These are phyloP conservation scores for Phoxinus phoxinus DNA, from an alignment of 2,113 vertebrate species.

Conservation along the genomic window DNA sequence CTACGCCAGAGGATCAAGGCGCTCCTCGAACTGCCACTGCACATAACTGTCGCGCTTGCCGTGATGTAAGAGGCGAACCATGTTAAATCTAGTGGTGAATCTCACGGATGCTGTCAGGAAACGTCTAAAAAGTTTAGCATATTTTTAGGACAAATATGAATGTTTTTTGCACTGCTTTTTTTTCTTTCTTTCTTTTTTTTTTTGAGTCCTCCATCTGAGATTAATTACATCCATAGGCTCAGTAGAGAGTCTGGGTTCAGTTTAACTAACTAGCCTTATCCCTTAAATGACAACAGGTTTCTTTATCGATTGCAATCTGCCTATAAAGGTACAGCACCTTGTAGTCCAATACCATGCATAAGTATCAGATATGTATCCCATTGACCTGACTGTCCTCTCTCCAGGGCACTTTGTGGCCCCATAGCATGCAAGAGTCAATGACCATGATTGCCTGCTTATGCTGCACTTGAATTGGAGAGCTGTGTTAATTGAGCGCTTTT, in stretches of 20 bases:
- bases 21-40: conserved; percentile 3
- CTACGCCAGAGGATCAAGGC: conserved; percentile 39
- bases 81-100: conserved; percentile 6
- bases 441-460: conserved; percentile 61
- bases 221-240: conserved; percentile 43
- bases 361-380: conserved; percentile 29
- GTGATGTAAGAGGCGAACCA: conserved; percentile 3
- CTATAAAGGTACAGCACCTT: conserved; percentile 41
- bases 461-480: conserved; percentile 72
- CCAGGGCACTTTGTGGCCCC: neutral
- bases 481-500: conserved; percentile 77
- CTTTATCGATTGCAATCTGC: neutral
- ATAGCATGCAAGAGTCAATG: neutral
- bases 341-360: neutral
- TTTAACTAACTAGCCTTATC: neutral
- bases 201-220: neutral
- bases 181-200: too few relatives aligned
- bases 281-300: conserved; percentile 24
- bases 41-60: neutral
- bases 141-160: neutral
- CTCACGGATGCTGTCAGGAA: neutral
- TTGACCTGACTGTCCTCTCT: conserved; percentile 32
- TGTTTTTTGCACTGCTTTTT: neutral
- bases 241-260: conserved; percentile 1
- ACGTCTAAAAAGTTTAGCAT: neutral